Evolutionary conservation across 1,140 invertebrate species (phyloP).

Genomic region (Papilio polyxenes): DNA sequence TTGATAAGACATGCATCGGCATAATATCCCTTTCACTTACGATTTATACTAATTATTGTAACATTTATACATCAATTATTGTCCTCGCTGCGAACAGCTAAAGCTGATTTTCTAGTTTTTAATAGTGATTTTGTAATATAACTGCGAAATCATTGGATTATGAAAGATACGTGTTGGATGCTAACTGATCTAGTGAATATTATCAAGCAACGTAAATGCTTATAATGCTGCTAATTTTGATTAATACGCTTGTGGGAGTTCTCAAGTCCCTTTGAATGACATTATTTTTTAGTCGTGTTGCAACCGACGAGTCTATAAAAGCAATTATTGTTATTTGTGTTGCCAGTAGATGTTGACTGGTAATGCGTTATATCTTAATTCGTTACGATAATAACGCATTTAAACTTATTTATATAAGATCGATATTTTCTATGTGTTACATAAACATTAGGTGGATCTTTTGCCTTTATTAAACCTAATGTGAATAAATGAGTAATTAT

Average conservation of each 20-base stretch:
- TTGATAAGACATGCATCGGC: background rate
- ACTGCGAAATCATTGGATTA: conserved; percentile 17
- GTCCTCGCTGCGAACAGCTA: conserved; percentile 19
- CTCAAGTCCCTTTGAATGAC: conserved; percentile 10
- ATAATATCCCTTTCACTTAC: background rate
- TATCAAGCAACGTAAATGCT: background rate
- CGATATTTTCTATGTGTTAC: conserved; percentile 12
- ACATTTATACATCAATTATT: background rate
- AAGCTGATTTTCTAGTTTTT: background rate
- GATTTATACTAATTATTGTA: background rate
- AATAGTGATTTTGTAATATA: conserved; percentile 10
- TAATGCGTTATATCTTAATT: conserved; percentile 1
- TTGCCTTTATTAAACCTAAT: conserved; percentile 8
- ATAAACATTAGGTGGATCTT: conserved; percentile 23
- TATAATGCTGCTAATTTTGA: conserved; percentile 14
- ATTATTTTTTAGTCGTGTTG: background rate
- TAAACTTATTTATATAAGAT: conserved; percentile 22
- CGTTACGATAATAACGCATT: background rate
- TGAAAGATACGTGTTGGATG: background rate
- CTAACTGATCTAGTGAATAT: background rate
- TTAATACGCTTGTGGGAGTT: conserved; percentile 8
- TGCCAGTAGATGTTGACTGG: conserved; percentile 4
- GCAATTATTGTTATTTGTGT: conserved; percentile 5
- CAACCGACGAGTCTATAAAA: background rate
- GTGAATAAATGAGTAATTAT: background rate